Base-by-base conservation (phyloP, 2,888 invertebrate species). In the Stenodera caucasica region DNA sequence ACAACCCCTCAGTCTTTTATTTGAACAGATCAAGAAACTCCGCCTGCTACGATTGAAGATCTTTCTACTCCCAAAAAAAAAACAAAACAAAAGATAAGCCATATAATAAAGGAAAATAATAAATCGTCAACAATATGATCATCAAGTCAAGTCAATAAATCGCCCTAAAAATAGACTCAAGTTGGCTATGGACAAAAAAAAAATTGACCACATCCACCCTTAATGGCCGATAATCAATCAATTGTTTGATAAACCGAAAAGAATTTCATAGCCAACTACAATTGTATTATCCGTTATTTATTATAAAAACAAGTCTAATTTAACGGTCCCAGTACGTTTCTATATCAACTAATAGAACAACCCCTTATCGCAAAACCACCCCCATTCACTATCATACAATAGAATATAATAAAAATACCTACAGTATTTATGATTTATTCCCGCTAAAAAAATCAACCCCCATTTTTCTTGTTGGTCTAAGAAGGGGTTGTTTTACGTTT, bases 401-500 rank as follows among this genome's bases (percentile, higher is more conserved):
- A n/a, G n/a, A n/a, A n/a, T n/a, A n/a, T n/a, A n/a, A n/a, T n/a
- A n/a, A n/a, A n/a, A n/a, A n/a, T n/a, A n/a, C n/a, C n/a, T n/a
- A n/a, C n/a, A n/a, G n/a, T n/a, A n/a, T n/a, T n/a, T n/a, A n/a
- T n/a, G n/a, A n/a, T n/a, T n/a, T n/a, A n/a, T n/a, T n/a, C n/a
- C n/a, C n/a, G n/a, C n/a, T n/a, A n/a, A n/a, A n/a, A n/a, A n/a
- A n/a, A 40, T 40, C 11, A 15, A 40, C 15, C 37, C 37, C 37
- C 18, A 40, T 35, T 14, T 0, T 1, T 14, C 14, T 14, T 14
- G n/a, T n/a, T 14, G 14, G 14, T n/a, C n/a, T n/a, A n/a, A n/a
- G n/a, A n/a, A n/a, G n/a, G n/a, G n/a, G 67, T 67, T 58, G 64
- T 70, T 77, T 77, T 78, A 76, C 78, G 77, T 78, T 78, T 74